Base-by-base conservation (phyloP, 2,888 invertebrate genomes). In the Acanthoscelides obtectus region DNA sequence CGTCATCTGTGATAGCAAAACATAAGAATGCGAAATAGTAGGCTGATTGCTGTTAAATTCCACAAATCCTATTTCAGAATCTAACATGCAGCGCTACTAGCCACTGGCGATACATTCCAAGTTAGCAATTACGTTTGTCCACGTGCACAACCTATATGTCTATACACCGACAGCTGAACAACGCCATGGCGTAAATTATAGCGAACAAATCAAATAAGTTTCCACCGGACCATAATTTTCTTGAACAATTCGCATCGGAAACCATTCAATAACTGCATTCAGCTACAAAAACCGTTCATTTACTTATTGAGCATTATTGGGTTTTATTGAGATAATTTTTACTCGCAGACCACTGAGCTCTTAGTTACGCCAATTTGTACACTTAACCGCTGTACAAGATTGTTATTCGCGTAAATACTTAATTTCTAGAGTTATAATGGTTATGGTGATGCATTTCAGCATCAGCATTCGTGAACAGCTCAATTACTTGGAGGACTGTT, bases 321-420 rank as follows among this genome's bases (percentile, higher is more conserved):
- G 17, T 12, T 45, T 12, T 45, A 45, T 45, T 45, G 45, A 45
- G 45, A 45, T 45, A 45, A 45, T 45, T 45, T 45, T 45, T 45
- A 12, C 45, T 45, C 45, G 45, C 12, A 3, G 45, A 45, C 67
- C 22, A 73, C 74, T 73, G 66, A 72, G 70, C 22, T 72, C 71
- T 74, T 74, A 74, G 74, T 74, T 73, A 74, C 74, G 74, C 73
- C 73, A 74, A 73, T 73, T 74, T 74, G 73, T 74, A 72, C 22
- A 72, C 67, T 68, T 70, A 74, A 74, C 72, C 65, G 72, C 73
- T 72, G 73, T 73, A 45, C 72, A 67, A 73, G 70, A 67, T 69
- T 67, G 64, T 71, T 73, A 45, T 45, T 45, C 45, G 17, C 45
- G 3, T 45, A 45, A 45, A 45, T 12, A 45, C 45, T 45, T 45